Evolutionary conservation across 2,113 vertebrate species (phyloP), one percentile per base, ranked within the genome.

Genomic region (Suricata suricatta): DNA sequence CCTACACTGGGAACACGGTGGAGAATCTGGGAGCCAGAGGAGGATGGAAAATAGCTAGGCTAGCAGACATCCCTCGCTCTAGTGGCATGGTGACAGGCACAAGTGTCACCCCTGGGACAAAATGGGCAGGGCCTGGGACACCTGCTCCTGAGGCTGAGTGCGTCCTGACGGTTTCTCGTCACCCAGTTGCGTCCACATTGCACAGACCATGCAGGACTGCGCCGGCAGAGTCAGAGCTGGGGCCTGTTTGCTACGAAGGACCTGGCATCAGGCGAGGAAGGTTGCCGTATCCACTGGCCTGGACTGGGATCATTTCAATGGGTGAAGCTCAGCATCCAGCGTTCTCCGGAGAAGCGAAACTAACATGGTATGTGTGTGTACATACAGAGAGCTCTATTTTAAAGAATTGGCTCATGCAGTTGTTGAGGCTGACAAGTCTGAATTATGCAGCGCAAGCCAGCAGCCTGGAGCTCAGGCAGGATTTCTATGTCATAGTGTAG

Each of bases 181-280:
- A 9, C 29, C 29, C 19, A 1, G 41, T 25, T n/a, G 27, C 16
- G 1, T 15, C 47, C 25, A 6, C 9, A 71, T n/a, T 1, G 63
- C 54, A 38, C 77, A 16, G 63, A 12, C 12, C 0, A 4, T 3
- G 5, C 7, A 2, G n/a, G 25, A 2, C 25, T 21, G 3, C 1
- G 25, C 3, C 0, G 4, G 15, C 0, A 16, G n/a, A 38, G 47
- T 31, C 27, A 7, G 77, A 33, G 16, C 8, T 0, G 0, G 17
- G 1, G 17, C 47, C 27, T 8, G 63, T 25, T 15, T 41, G 47
- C 5, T 1, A 7, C 31, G 7, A n/a, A 41, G 27, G 27, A 17
- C 47, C 50, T 21, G 19, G 47, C 47, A 1, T 52, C 47, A 41
- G 77, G 64, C 19, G 0, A 19, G 57, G 21, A 50, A 16, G 5